Conservation (phyloP, 2,113 vertebrate species). For the Pungitius pungitius region DNA sequence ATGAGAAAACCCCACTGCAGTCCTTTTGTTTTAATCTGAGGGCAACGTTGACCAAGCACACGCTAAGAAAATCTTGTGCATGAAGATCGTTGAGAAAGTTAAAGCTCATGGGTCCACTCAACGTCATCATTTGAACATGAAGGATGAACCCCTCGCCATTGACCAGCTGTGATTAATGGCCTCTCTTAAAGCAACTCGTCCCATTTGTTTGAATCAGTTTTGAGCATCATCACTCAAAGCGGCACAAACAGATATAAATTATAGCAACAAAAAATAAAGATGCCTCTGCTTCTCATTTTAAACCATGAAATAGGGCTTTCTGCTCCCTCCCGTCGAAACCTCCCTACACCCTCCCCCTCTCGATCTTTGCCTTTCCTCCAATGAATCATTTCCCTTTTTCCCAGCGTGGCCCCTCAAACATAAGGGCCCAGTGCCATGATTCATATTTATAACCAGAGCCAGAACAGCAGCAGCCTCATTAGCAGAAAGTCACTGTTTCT, state of each 20-base stretch:
- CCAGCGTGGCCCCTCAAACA: conserved; percentile 27
- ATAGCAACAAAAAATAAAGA: conserved; percentile 8
- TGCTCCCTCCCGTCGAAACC: conserved; percentile 18
- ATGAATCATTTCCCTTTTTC: conserved; percentile 22
- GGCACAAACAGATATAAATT: not conserved
- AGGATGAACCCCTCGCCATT: not conserved
- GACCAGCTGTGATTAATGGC: not conserved
- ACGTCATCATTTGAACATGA: not conserved
- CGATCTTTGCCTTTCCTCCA: conserved; percentile 26
- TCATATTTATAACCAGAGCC: conserved; percentile 65
- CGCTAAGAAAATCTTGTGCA: not conserved
- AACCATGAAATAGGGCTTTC: conserved; percentile 23
- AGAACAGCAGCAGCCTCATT: conserved; percentile 60
- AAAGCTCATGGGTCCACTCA: not conserved
- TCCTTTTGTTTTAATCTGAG: not conserved
- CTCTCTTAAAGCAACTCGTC: conserved; percentile 4
- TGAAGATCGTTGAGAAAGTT: not conserved
- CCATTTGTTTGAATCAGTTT: not conserved
- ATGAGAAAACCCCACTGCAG: conserved; percentile 29
- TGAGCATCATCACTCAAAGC: conserved; percentile 13
- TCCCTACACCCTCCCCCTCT: conserved; percentile 23
- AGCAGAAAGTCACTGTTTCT: conserved; percentile 34
- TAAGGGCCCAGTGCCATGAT: conserved; percentile 46
- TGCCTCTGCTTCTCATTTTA: conserved; percentile 20
- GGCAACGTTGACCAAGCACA: conserved; percentile 14